Percentiles rank a stretch among this genome's conserved stretches.
These are phyloP conservation scores for Rattus norvegicus DNA, from an alignment of 2,113 vertebrate genomes.

Conservation along the genomic window DNA sequence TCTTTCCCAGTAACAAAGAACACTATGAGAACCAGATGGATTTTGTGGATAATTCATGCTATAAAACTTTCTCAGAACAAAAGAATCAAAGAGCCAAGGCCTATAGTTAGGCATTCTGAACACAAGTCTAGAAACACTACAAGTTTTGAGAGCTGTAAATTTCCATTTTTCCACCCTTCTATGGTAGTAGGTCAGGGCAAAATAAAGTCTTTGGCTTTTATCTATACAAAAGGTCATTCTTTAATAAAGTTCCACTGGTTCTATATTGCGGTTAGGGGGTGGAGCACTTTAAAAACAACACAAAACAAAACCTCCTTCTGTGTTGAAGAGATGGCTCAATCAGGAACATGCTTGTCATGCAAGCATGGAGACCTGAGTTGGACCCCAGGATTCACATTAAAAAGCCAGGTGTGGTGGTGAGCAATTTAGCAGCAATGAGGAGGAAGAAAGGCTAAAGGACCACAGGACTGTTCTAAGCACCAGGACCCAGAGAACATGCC, in stretches of 20 bases:
- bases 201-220: constrained; percentile 7
- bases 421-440: background rate
- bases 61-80: background rate
- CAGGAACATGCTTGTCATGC: background rate
- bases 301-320: background rate
- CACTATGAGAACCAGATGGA: background rate
- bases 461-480: background rate
- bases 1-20: background rate
- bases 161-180: background rate
- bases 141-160: background rate
- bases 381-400: background rate
- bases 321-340: background rate
- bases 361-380: background rate
- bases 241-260: background rate
- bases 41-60: background rate
- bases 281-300: too few relatives aligned
- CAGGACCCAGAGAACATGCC: background rate
- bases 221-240: background rate
- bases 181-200: background rate
- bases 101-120: constrained; percentile 13
- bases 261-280: too few relatives aligned
- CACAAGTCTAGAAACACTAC: background rate
- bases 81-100: background rate
- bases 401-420: background rate
- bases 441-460: background rate